Base-by-base conservation (phyloP, 2,888 invertebrate species). In the Dascillus cervinus region DNA sequence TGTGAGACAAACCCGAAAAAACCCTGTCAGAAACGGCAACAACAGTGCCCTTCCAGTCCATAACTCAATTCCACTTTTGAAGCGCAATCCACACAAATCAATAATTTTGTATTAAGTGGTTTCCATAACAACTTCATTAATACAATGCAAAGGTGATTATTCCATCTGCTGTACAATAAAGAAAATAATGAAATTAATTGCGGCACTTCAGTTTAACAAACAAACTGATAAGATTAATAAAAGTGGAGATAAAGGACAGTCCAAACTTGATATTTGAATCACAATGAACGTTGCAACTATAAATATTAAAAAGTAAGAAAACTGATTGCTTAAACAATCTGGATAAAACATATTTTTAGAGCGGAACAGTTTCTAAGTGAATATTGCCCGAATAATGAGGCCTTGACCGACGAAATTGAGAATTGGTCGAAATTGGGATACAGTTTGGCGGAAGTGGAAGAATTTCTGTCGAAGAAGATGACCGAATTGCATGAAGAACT, bases 1-100 rank as follows among this genome's bases (percentile, higher is more conserved):
- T 56, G 30, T 62, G 58, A 3, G 58, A 56, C 20, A 70, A 49
- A 8, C 68, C 70, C 2, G 70, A 67, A 53, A 72, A 70, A 37
- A 72, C 62, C 43, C 58, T 62, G 45, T 67, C 66, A 3, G 70
- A 69, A 11, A 67, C 60, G 9, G 53, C 55, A 4, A 66, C 57
- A 2, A 70, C 64, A 15, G 60, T 60, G 32, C 60, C 57, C 46
- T 61, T 69, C 69, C 68, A 70, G 50, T 53, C 54, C 36, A 39
- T 39, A 10, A 22, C 24, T 24, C 6, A 11, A 24, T 4, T 11
- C n/a, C 6, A 24, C 4, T 17, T 17, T 17, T 17, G 8, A 17
- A 17, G 5, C 8, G 17, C 8, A 17, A 17, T n/a, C n/a, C 17
- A 17, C 5, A 17, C 17, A 17, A 6, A 17, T 17, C 8, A 8